Evolutionary conservation across 35 echinoderm and acorn worm species (phyloP).

Genomic region (Amphiura filiformis): DNA sequence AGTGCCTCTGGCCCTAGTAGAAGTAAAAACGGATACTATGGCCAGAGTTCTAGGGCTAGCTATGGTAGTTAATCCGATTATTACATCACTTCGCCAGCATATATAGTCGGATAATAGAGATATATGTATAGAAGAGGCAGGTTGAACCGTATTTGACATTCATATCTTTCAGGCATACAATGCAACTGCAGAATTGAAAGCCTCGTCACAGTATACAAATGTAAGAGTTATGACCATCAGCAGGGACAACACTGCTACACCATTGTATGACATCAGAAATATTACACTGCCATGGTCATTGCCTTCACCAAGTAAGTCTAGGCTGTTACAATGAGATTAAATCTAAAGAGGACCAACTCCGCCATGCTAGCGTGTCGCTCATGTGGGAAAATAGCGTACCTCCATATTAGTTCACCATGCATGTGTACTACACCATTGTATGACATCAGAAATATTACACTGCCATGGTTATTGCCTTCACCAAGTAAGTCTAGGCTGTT

Average conservation of each 20-base stretch:
- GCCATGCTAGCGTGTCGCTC: too few species aligned
- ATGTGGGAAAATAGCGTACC: too few species aligned
- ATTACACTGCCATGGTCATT: constrained; percentile 51
- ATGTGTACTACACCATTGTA: constrained; percentile 28
- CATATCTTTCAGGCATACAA: constrained; percentile 74
- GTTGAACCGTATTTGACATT: too few species aligned
- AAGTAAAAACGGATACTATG: too few species aligned
- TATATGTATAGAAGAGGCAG: too few species aligned
- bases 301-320: constrained; percentile 67
- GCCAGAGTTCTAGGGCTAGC: too few species aligned
- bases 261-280: constrained; percentile 50
- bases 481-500: constrained; percentile 51
- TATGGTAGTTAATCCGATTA: too few species aligned
- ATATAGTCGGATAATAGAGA: too few species aligned
- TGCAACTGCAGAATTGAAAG: constrained; percentile 45
- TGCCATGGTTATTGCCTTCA: constrained; percentile 59
- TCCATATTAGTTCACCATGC: too few species aligned
- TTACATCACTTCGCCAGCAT: too few species aligned
- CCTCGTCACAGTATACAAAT: constrained; percentile 65
- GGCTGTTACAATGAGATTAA: neutral
- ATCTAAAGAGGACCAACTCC: too few species aligned
- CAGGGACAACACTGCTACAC: neutral
- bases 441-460: constrained; percentile 33
- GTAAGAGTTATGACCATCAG: constrained; percentile 46
- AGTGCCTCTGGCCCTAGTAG: too few species aligned